A percentile compares a stretch with the other conserved stretches of the same genome.
Evolutionary conservation across 2,113 vertebrate genomes (phyloP).

Genomic region (Poeciliopsis prolifica): DNA sequence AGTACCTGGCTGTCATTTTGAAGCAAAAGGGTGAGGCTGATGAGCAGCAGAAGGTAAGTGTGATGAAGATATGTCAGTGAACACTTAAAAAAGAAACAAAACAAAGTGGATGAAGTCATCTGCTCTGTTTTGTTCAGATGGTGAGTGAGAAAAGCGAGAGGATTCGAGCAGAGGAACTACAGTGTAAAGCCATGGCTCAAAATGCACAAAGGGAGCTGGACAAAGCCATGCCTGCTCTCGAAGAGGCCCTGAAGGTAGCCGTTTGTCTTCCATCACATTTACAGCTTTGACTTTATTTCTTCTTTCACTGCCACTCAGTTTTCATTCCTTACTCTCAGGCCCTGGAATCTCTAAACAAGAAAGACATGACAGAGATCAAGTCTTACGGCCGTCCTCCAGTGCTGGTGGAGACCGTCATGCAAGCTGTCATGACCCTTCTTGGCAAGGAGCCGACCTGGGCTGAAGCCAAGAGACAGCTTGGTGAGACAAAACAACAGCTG

Average conservation of each 20-base stretch:
- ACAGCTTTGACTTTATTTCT: too few species aligned
- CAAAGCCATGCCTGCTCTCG: slow-evolving; percentile 87
- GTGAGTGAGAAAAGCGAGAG: slow-evolving; percentile 87
- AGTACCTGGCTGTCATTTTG: slow-evolving; percentile 86
- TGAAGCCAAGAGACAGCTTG: slow-evolving; percentile 90
- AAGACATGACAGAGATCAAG: slow-evolving; percentile 92
- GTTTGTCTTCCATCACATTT: not conserved
- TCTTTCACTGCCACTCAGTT: not conserved
- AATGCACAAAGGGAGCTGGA: slow-evolving; percentile 90
- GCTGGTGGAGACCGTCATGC: slow-evolving; percentile 90
- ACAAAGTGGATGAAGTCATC: not conserved
- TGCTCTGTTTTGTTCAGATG: slow-evolving; percentile 63
- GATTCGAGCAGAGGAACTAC: slow-evolving; percentile 84
- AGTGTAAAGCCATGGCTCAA: slow-evolving; percentile 86
- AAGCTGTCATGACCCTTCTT: slow-evolving; percentile 90
- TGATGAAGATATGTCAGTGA: not conserved
- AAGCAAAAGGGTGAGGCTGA: slow-evolving; percentile 86
- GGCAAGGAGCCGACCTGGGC: slow-evolving; percentile 88
- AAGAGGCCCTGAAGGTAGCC: slow-evolving; percentile 89
- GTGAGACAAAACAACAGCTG: slow-evolving; percentile 68
- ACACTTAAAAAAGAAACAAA: not conserved
- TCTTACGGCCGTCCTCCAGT: slow-evolving; percentile 86
- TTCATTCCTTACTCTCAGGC: slow-evolving; percentile 72
- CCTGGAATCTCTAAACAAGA: slow-evolving; percentile 90
- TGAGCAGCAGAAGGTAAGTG: slow-evolving; percentile 84